These are phyloP conservation scores for Chelonus insularis DNA, from an alignment of 1,140 invertebrate species.

Conservation along the genomic window DNA sequence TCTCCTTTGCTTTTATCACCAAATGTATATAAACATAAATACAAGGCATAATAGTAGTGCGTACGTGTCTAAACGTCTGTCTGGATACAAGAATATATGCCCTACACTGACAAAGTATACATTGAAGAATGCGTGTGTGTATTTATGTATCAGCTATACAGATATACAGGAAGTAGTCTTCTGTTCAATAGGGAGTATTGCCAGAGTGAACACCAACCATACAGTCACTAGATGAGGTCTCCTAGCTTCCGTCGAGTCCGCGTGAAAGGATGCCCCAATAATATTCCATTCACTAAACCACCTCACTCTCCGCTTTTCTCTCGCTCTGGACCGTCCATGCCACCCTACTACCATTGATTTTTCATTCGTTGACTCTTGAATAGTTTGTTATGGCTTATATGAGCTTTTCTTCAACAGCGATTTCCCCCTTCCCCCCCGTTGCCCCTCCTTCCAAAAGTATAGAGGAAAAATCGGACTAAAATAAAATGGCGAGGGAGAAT, in stretches of 20 bases:
- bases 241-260: constrained; percentile 60
- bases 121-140: constrained; percentile 28
- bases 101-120: constrained; percentile 22
- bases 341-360: constrained; percentile 49
- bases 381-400: constrained; percentile 59
- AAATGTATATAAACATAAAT: background rate
- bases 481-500: too few species aligned
- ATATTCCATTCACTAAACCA: constrained; percentile 59
- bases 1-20: background rate
- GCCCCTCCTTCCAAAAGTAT: background rate
- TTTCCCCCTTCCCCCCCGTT: constrained; percentile 1
- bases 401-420: constrained; percentile 38
- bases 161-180: constrained; percentile 36
- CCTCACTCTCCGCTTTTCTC: constrained; percentile 29
- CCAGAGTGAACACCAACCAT: constrained; percentile 53
- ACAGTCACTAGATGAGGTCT: constrained; percentile 60
- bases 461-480: too few species aligned
- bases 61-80: constrained; percentile 22
- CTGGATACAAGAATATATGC: constrained; percentile 17
- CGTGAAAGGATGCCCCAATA: constrained; percentile 63
- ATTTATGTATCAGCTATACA: constrained; percentile 36
- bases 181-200: constrained; percentile 59
- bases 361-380: constrained; percentile 58
- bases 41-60: constrained; percentile 26
- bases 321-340: constrained; percentile 34